phyloP scores from a whole-genome alignment of 2,888 invertebrate genomes.

The Epinotia demarniana region DNA sequence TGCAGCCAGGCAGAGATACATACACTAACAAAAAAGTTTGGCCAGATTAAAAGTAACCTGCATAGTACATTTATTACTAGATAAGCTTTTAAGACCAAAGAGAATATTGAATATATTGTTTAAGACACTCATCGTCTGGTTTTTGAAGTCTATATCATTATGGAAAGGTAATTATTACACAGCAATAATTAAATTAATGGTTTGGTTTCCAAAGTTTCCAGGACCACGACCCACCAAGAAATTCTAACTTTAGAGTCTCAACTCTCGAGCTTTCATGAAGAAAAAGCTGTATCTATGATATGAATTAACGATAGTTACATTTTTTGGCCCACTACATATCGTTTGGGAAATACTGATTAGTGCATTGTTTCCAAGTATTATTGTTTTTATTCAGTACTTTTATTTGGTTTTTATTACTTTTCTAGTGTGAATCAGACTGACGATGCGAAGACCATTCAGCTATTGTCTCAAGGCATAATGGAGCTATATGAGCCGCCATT shows the following conservation, averaged over 20 bases:
- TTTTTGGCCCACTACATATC: no score
- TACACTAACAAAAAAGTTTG: no score
- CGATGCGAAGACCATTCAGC: slow-evolving; percentile 67
- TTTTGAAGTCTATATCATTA: slow-evolving; percentile 18
- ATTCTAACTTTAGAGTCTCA: no score
- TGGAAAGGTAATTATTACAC: slow-evolving; percentile 45
- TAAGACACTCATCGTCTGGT: not conserved
- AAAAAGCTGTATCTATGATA: no score
- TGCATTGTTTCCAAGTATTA: not conserved
- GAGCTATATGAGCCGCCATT: slow-evolving; percentile 79
- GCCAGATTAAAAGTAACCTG: not conserved
- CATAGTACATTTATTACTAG: not conserved
- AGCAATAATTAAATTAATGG: not conserved
- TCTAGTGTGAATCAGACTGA: slow-evolving; percentile 52
- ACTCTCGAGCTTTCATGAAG: no score
- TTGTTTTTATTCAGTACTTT: slow-evolving; percentile 43
- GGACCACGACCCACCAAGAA: no score
- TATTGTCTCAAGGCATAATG: slow-evolving; percentile 74
- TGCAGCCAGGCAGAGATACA: no score
- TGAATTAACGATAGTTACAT: no score
- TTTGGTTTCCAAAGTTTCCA: no score
- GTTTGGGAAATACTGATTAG: no score
- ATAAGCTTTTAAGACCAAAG: not conserved
- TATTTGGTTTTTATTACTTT: slow-evolving; percentile 21
- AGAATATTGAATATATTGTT: no score